A percentile compares a stretch with the other conserved stretches of the same genome.
Evolutionary conservation across 1,140 invertebrate species (phyloP).

Genomic region (Bombus confusus): DNA sequence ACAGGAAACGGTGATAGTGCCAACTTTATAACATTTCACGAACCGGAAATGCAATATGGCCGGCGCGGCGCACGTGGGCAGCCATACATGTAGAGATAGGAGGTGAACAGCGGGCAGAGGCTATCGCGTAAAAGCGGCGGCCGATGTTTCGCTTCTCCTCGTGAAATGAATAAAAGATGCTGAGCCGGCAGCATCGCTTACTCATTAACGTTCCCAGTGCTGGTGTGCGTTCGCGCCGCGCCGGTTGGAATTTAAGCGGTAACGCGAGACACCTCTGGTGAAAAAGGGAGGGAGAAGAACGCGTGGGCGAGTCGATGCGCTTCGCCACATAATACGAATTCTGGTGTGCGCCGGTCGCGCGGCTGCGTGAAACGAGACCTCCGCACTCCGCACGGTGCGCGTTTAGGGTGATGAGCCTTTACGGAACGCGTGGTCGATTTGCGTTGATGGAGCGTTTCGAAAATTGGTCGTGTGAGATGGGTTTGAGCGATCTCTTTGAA

Average conservation of each 20-base stretch:
- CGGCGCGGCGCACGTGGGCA: conserved; percentile 60
- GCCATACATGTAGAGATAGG: conserved; percentile 33
- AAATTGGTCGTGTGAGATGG: neutral
- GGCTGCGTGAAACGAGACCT: neutral
- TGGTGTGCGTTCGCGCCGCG: conserved; percentile 3
- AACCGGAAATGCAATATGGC: conserved; percentile 72
- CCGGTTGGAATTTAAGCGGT: conserved; percentile 48
- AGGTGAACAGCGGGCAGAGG: neutral
- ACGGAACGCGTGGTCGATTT: neutral
- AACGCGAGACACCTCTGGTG: conserved; percentile 39
- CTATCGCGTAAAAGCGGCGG: conserved; percentile 58
- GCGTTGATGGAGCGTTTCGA: neutral
- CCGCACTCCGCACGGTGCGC: neutral
- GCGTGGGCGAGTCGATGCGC: conserved; percentile 46
- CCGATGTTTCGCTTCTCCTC: conserved; percentile 63
- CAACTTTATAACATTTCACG: conserved; percentile 68
- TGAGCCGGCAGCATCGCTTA: conserved; percentile 58
- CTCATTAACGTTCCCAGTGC: conserved; percentile 66
- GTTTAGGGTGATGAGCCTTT: conserved; percentile 17
- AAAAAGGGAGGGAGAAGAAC: neutral
- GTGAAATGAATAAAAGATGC: conserved; percentile 76
- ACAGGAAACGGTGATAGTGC: conserved; percentile 72
- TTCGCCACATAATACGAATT: conserved; percentile 43
- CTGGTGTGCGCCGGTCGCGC: neutral
- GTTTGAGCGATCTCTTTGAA: neutral